Evolutionary conservation across 23 tunicate genomes (phyloP), one percentile per base, ranked within the genome.

Genomic region (Halocynthia roretzi): DNA sequence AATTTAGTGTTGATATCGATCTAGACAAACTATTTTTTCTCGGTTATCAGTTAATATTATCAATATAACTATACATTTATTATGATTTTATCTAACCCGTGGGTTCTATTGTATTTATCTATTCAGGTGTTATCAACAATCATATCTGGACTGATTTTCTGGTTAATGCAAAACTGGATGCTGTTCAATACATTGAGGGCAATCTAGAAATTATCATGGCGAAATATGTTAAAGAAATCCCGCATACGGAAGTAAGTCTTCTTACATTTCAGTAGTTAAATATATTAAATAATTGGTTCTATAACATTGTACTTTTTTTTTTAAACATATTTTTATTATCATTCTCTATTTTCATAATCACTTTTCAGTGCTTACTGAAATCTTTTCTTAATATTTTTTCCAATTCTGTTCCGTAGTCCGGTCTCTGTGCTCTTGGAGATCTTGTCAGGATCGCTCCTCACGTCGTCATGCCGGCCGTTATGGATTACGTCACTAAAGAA

Each of bases 381-480:
- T 55, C 17, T 53, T 17, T 49, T 55, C 20, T 53, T 15, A 49
- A 5, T 75, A 12, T 71, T 71, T 75, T 15, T 5, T 10, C 21
- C 65, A 31, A 55, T 75, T 75, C 5, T 72, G n/a, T 40, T 8
- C n/a, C 52, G 1, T 66, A 83, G 95, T 70, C 96, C 5, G 56
- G 70, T 40, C 82, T 89, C 12, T 67, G 67, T 18, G 98, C 91
- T 48, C 62, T 92, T 18, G 17, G 67, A 10, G 72, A 80, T 53
- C 53, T 82, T 17, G 76, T 81, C n/a, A 53, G 80, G 10, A 58
- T 79, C 50, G 98, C 92, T 19, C 87, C 92, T 5, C 61, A 79
- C 68, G 20, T 70, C 7, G 55, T 92, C 58, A 79, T 92, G 83
- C 87, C 98, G 7, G 54, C 54, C 15, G 6, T 86, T 6, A 19